Percentiles rank a stretch among this genome's conserved stretches.
phyloP scores from a whole-genome alignment of 2,888 invertebrate genomes.

The Dasysyrphus albostriatus region DNA sequence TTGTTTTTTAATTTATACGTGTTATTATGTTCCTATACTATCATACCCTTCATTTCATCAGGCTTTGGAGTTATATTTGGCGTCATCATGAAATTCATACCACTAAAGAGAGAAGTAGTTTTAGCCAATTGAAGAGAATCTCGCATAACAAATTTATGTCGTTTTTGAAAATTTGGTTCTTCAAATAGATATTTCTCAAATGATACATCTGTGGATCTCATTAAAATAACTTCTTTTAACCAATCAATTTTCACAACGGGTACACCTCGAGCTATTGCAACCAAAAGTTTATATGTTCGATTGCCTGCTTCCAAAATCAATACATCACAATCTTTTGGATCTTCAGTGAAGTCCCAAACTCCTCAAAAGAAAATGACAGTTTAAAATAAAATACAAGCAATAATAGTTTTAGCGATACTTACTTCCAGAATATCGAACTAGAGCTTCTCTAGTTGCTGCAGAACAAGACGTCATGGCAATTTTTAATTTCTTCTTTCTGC shows the following conservation, averaged over 20 bases:
- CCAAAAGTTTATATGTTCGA: conserved; percentile 86
- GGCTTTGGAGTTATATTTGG: conserved; percentile 77
- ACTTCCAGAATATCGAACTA: conserved; percentile 57
- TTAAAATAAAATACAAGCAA: background rate
- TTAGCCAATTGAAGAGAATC: conserved; percentile 77
- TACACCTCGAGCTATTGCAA: conserved; percentile 86
- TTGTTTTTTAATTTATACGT: background rate
- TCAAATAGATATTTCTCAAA: conserved; percentile 74
- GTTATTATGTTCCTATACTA: background rate
- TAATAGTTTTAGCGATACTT: background rate
- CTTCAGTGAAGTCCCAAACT: conserved; percentile 85
- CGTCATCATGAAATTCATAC: conserved; percentile 78
- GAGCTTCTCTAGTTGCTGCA: conserved; percentile 30
- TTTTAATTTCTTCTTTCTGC: conserved; percentile 36
- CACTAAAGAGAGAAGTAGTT: conserved; percentile 76
- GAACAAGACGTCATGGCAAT: conserved; percentile 63
- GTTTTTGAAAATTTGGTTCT: conserved; percentile 76
- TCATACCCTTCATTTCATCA: conserved; percentile 77
- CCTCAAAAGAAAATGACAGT: conserved; percentile 35
- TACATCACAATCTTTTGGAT: conserved; percentile 84
- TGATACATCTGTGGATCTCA: conserved; percentile 53
- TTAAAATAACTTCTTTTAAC: conserved; percentile 75
- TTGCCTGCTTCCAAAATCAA: conserved; percentile 85
- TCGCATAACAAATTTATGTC: conserved; percentile 78
- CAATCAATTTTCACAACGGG: conserved; percentile 85